Evolutionary conservation across 2,113 vertebrate species (phyloP).

Genomic region (Terrapene triunguis): DNA sequence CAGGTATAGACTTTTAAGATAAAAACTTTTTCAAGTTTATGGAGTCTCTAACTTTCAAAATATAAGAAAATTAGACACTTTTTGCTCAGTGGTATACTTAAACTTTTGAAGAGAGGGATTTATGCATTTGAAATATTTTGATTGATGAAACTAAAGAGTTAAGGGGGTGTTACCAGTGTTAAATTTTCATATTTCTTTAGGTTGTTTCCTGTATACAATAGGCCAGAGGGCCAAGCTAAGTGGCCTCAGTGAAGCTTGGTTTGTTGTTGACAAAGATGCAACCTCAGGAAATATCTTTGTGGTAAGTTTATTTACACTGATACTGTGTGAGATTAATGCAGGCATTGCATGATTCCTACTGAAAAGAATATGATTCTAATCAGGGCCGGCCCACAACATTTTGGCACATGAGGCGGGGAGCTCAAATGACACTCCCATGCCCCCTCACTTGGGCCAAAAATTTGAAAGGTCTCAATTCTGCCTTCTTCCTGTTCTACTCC

Average conservation of each 20-base stretch:
- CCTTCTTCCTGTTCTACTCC: too few relatives aligned
- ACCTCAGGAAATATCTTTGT: slow-evolving; percentile 88
- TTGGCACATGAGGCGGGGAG: too few relatives aligned
- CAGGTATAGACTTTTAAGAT: background rate
- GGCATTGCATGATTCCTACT: background rate
- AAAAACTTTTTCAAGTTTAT: background rate
- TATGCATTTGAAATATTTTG: background rate
- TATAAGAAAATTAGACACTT: background rate
- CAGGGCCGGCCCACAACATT: too few relatives aligned
- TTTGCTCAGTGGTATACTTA: background rate
- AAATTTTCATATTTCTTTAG: slow-evolving; percentile 61
- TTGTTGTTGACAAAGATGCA: slow-evolving; percentile 94
- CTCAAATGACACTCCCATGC: too few relatives aligned
- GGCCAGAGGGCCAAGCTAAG: slow-evolving; percentile 93
- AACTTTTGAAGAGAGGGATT: background rate
- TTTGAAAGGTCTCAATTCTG: too few relatives aligned
- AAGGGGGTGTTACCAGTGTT: background rate
- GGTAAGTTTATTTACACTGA: slow-evolving; percentile 80
- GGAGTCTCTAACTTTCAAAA: background rate
- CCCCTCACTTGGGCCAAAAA: too few relatives aligned
- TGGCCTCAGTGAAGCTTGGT: slow-evolving; percentile 89
- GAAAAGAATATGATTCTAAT: background rate
- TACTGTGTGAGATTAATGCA: background rate
- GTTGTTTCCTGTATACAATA: slow-evolving; percentile 95
- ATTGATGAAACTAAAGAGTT: background rate